Base-by-base conservation (phyloP, 2,888 invertebrate genomes). In the Microchrysa polita region DNA sequence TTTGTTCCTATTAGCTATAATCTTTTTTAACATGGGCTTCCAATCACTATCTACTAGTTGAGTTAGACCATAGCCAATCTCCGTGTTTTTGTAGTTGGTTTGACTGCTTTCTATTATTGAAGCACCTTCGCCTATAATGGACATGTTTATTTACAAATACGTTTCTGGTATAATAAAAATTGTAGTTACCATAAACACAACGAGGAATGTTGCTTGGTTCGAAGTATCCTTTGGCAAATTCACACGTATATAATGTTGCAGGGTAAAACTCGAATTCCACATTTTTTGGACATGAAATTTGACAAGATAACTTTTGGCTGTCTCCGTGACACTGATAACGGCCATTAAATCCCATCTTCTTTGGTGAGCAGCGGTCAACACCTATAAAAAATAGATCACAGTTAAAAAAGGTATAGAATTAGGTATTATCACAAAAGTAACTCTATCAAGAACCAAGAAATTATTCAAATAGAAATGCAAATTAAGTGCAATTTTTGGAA, bases 331-430 rank as follows among this genome's bases (percentile, higher is more conserved):
- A 95, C 48, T 88, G 88, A 84, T 90, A 92, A 18, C 89, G 91
- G 14, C 94, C 95, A 83, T 93, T 93, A 82, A 94, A 93, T 0
- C 88, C 87, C 4, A 93, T 81, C 76, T 90, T 90, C 22, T 88
- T 87, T 1, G 88, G 83, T 77, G 87, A 87, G 77, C 93, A 92
- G 0, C 83, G 87, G 63, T 87, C 88, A 10, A 86, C 84, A 65
- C 87, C 92, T 92, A 79, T 5, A n/a, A n/a, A n/a, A n/a, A n/a
- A n/a, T n/a, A n/a, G n/a, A n/a, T n/a, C n/a, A n/a, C n/a, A n/a
- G n/a, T n/a, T n/a, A n/a, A n/a, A n/a, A n/a, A n/a, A n/a, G n/a
- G n/a, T n/a, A n/a, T n/a, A n/a, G n/a, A n/a, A n/a, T n/a, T n/a
- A n/a, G n/a, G n/a, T n/a, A n/a, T n/a, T n/a, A n/a, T n/a, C n/a